Base-by-base conservation (phyloP, 2,797 vertebrate species). In the Cercopithecus petaurista region DNA sequence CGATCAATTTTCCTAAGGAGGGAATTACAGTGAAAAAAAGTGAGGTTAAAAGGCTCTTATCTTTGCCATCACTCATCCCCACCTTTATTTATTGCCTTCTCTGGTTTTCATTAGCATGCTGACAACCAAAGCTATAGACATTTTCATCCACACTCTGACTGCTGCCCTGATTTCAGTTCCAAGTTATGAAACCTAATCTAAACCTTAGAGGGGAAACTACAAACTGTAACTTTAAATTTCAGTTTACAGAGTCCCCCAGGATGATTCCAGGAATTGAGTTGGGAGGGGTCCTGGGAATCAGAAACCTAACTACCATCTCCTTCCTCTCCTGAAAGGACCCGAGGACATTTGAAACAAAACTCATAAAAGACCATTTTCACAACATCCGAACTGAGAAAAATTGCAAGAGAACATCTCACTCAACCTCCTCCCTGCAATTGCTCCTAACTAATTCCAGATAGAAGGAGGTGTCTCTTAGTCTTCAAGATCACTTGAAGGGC, bases 21-120 rank as follows among this genome's bases (percentile, higher is more conserved):
- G 95, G 72, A 19, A 96, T 93, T 92, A 89, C 80, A 97, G 70
- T 93, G 79, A 79, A 97, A 97, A 93, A 39, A 13, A 96, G 26
- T 90, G 97, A 98, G 30, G 93, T 92, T 33, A 98, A 98, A 98
- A 93, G 80, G 88, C 80, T 24, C 41, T 90, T 96, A 84, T 89
- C 84, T 97, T 97, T 96, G 39, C 59, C 70, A 64, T 97, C 52
- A 61, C 90, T 98, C 88, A 64, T 91, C 90, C 83, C 84, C 77
- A 92, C 21, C 88, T 98, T 97, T 97, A 88, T 94, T 97, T 97
- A 94, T 88, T 96, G 83, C 67, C 24, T 81, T 98, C 93, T 96
- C 97, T 98, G 98, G 50, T 75, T 98, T 98, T 98, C 98, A 98
- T 96, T 97, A 98, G 57, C 93, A 97, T 96, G 92, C 97, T 98